A percentile compares a stretch with the other conserved stretches of the same genome.
Conservation (phyloP, 2,888 invertebrate species). For the Choreutis nemorana region DNA sequence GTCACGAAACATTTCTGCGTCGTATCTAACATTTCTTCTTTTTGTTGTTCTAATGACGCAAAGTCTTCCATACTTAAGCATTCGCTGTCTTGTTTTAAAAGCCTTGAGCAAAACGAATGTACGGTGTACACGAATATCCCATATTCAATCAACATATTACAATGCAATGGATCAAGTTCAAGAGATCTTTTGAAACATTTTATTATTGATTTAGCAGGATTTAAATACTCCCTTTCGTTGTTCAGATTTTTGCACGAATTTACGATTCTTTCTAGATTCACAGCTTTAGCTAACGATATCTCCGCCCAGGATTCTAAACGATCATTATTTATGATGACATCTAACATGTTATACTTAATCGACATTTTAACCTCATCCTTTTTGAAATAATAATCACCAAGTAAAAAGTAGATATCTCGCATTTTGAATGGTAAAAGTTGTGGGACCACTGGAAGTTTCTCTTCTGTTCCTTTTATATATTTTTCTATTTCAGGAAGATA, state of each 20-base stretch:
- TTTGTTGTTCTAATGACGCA: constrained; percentile 76
- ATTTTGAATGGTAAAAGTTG: constrained; percentile 67
- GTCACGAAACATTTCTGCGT: constrained; percentile 81
- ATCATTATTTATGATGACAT: constrained; percentile 80
- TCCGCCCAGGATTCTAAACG: constrained; percentile 94
- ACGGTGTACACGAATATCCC: constrained; percentile 90
- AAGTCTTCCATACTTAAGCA: constrained; percentile 78
- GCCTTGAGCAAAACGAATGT: constrained; percentile 88
- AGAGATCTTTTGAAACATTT: constrained; percentile 84
- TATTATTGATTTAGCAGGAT: constrained; percentile 75
- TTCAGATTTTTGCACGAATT: constrained; percentile 73
- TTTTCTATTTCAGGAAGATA: constrained; percentile 69
- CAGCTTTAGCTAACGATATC: constrained; percentile 81
- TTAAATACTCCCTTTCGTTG: constrained; percentile 70
- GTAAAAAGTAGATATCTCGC: constrained; percentile 84
- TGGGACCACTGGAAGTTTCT: constrained; percentile 62
- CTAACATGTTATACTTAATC: constrained; percentile 82
- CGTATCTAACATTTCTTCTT: constrained; percentile 80
- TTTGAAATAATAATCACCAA: constrained; percentile 94
- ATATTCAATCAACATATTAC: constrained; percentile 88
- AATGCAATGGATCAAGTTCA: constrained; percentile 75
- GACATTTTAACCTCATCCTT: constrained; percentile 79
- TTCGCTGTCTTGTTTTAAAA: constrained; percentile 82
- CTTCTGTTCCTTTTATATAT: constrained; percentile 71
- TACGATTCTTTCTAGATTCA: constrained; percentile 80